Evolutionary conservation across 1,140 invertebrate genomes (phyloP).

Genomic region (Zeugodacus cucurbitae): DNA sequence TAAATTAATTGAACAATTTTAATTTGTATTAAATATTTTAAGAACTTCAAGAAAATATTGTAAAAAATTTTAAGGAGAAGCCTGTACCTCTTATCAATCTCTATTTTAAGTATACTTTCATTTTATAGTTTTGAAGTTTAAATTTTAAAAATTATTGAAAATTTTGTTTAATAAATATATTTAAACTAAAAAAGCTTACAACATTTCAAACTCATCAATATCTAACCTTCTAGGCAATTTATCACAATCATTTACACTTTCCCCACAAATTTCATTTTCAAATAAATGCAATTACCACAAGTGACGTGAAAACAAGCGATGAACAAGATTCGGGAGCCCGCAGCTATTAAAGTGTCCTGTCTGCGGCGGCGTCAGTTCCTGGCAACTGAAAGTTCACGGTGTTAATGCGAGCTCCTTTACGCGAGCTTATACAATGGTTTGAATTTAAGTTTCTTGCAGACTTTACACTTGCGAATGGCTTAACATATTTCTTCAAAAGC

Average conservation of each 20-base stretch:
- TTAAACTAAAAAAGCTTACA: not conserved
- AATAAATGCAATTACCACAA: not conserved
- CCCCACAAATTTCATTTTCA: not conserved
- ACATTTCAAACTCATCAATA: not conserved
- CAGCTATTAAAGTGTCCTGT: not conserved
- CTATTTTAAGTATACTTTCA: too few species aligned
- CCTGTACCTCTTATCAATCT: too few species aligned
- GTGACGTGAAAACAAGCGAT: not conserved
- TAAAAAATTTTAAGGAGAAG: too few species aligned
- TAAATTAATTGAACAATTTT: too few species aligned
- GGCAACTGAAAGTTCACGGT: not conserved
- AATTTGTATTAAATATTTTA: too few species aligned
- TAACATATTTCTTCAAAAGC: not conserved
- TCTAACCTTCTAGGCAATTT: not conserved
- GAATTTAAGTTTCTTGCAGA: not conserved
- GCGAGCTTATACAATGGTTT: not conserved
- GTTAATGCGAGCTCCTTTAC: not conserved
- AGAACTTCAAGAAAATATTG: too few species aligned
- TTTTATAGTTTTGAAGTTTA: too few species aligned
- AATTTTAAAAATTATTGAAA: too few species aligned
- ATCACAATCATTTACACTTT: not conserved
- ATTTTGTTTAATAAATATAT: too few species aligned
- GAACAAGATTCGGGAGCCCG: not conserved
- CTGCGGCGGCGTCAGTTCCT: not conserved
- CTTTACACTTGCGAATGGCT: not conserved